Conservation (phyloP, 2,888 invertebrate genomes). For the Drosophila ustulata region DNA sequence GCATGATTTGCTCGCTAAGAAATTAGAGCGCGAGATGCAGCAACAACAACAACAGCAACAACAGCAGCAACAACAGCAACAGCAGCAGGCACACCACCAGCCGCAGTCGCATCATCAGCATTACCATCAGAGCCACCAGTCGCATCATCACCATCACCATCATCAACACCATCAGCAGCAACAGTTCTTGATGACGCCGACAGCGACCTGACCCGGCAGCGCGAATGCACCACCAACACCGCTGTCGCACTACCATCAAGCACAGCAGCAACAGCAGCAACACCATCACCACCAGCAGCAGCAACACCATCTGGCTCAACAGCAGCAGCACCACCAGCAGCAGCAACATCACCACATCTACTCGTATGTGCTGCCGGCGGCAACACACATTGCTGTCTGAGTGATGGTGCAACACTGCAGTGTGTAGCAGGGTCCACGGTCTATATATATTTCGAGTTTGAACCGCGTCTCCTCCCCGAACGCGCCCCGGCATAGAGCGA, state of each 20-base stretch:
- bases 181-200: conserved; percentile 85
- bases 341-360: conserved; percentile 72
- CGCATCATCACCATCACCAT: conserved; percentile 68
- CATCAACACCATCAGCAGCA: conserved; percentile 82
- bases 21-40: conserved; percentile 84
- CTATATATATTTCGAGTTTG: conserved; percentile 67
- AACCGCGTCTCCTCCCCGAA: conserved; percentile 34
- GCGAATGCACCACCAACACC: conserved; percentile 62
- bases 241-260: conserved; percentile 58
- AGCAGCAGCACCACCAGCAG: conserved; percentile 36
- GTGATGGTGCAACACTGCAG: conserved; percentile 16
- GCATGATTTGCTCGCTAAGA: conserved; percentile 85
- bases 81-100: conserved; percentile 81
- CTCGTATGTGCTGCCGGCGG: conserved; percentile 84
- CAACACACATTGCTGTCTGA: conserved; percentile 83
- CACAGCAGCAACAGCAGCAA: conserved; percentile 68
- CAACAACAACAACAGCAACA: conserved; percentile 69
- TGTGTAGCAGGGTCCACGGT: conserved; percentile 28
- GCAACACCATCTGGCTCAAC: conserved; percentile 30
- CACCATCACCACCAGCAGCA: conserved; percentile 36
- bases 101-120: conserved; percentile 72
- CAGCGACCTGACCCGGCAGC: conserved; percentile 85
- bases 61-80: conserved; percentile 59
- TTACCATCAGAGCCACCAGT: conserved; percentile 67
- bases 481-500: conserved; percentile 54